Evolutionary conservation across 2,888 invertebrate genomes (phyloP).

Genomic region (Poecilus cupreus): DNA sequence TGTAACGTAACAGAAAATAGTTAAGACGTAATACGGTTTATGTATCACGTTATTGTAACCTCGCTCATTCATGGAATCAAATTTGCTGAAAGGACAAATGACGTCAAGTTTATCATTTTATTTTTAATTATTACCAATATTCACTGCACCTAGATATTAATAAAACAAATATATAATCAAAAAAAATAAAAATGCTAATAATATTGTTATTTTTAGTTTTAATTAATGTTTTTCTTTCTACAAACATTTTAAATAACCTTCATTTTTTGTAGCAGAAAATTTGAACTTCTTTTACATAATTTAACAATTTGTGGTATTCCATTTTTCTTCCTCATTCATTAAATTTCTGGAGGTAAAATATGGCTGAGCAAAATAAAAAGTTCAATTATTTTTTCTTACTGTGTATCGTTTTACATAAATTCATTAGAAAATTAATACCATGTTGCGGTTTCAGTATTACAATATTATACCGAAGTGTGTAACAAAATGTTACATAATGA

Average conservation of each 20-base stretch:
- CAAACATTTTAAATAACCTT: neutral
- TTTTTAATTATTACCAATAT: neutral
- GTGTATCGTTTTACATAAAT: neutral
- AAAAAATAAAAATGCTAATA: neutral
- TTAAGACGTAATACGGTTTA: neutral
- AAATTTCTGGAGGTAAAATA: neutral
- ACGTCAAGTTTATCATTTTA: neutral
- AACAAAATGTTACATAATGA: neutral
- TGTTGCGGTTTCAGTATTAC: neutral
- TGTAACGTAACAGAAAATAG: neutral
- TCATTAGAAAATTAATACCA: neutral
- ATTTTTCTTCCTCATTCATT: neutral
- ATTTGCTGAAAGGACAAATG: conserved; percentile 15
- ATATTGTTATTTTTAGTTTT: neutral
- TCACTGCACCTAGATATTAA: neutral
- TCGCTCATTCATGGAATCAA: conserved; percentile 9
- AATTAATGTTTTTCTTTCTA: no score
- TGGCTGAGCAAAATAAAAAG: neutral
- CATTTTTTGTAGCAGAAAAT: neutral
- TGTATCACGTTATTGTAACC: neutral
- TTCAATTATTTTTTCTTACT: neutral
- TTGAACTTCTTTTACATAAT: neutral
- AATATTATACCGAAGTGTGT: neutral
- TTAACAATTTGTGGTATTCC: neutral
- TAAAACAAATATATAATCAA: conserved; percentile 4